Conservation (phyloP, 2,113 vertebrate genomes). For the Athene noctua region DNA sequence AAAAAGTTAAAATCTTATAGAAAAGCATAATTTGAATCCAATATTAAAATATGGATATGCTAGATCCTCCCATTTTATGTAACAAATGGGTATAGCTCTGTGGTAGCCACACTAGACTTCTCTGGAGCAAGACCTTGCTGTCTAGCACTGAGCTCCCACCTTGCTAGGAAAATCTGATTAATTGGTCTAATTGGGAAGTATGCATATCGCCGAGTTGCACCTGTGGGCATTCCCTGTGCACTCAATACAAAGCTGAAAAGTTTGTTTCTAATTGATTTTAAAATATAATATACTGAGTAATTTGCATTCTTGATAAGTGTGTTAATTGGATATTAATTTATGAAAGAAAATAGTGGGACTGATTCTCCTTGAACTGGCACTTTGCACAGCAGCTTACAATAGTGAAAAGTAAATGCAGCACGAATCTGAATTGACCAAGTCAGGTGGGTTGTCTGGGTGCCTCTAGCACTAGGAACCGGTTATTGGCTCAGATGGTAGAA, state of each 20-base stretch:
- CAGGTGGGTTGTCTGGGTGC: neutral
- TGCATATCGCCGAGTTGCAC: neutral
- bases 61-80: neutral
- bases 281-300: neutral
- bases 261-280: neutral
- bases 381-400: neutral
- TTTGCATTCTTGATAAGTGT: conserved; percentile 15
- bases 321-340: conserved; percentile 70
- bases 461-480: neutral
- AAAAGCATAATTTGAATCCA: neutral
- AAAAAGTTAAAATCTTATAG: neutral
- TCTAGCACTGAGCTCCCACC: neutral
- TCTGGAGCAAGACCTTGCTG: neutral
- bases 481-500: neutral
- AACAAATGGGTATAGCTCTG: neutral
- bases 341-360: conserved; percentile 41
- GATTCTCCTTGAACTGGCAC: conserved; percentile 27
- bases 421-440: neutral
- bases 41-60: neutral
- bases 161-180: neutral
- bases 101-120: neutral
- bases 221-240: neutral
- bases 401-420: neutral
- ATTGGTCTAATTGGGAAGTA: neutral
- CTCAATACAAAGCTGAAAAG: neutral